Conservation (phyloP, 1,140 invertebrate genomes). For the Lepidostoma basale region DNA sequence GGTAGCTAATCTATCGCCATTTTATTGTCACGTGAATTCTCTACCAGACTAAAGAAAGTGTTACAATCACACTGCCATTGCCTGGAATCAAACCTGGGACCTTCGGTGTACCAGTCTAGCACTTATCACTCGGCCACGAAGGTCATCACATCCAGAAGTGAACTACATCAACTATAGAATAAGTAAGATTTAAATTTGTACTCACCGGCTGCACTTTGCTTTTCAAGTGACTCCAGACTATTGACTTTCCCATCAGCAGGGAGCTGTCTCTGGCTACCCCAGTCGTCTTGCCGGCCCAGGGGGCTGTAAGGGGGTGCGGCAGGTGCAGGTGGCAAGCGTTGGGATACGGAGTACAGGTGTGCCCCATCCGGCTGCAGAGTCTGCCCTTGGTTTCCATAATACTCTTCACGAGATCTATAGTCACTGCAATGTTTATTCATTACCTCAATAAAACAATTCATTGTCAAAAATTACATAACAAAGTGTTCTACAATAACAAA, state of each 20-base stretch:
- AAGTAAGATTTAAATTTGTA: not conserved
- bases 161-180: too few relatives aligned
- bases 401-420: slow-evolving; percentile 58
- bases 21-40: too few relatives aligned
- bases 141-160: too few relatives aligned
- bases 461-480: too few relatives aligned
- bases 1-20: too few relatives aligned
- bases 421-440: slow-evolving; percentile 53
- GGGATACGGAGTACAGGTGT: slow-evolving; percentile 59
- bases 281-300: slow-evolving; percentile 56
- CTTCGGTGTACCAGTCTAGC: too few relatives aligned
- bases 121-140: too few relatives aligned
- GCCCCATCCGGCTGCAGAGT: slow-evolving; percentile 58
- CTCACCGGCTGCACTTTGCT: slow-evolving; percentile 46
- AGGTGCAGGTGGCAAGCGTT: slow-evolving; percentile 53
- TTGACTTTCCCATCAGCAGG: slow-evolving; percentile 58
- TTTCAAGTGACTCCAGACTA: slow-evolving; percentile 59
- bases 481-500: too few relatives aligned
- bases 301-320: slow-evolving; percentile 57
- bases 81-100: too few relatives aligned
- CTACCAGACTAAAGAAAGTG: too few relatives aligned
- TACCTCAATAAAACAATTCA: not conserved
- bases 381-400: slow-evolving; percentile 58
- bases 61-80: too few relatives aligned
- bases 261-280: slow-evolving; percentile 58